Percentiles rank a stretch among this genome's conserved stretches.
Conservation (phyloP, 2,797 vertebrate species). For the Platyrinchus mystaceus region DNA sequence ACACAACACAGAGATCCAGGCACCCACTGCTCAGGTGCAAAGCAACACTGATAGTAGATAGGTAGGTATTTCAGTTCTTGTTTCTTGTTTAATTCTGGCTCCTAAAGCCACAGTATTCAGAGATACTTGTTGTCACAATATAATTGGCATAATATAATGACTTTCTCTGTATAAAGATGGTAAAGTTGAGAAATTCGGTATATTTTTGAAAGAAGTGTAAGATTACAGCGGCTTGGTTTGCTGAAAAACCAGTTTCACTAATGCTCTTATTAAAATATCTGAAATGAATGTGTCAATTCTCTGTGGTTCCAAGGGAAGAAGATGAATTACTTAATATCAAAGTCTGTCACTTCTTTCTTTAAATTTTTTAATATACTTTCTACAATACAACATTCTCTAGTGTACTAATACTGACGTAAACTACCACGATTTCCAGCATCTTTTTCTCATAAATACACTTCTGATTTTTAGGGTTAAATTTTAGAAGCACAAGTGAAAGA, state of each 20-base stretch:
- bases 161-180: not conserved
- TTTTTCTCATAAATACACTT: not conserved
- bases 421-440: not conserved
- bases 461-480: not conserved
- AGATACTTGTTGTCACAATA: not conserved
- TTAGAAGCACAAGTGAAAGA: not conserved
- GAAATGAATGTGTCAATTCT: not conserved
- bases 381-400: not conserved
- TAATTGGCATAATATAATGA: not conserved
- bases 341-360: not conserved
- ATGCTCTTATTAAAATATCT: not conserved
- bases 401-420: not conserved
- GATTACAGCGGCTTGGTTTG: not conserved
- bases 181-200: not conserved
- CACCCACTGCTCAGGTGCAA: not conserved
- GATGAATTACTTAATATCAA: not conserved
- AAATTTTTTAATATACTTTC: not conserved
- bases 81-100: not conserved
- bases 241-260: not conserved
- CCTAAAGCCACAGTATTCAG: not conserved
- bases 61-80: not conserved
- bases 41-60: not conserved
- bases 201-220: not conserved
- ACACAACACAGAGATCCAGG: not conserved
- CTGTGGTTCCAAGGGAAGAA: not conserved